These are phyloP conservation scores for Myripristis jacobus DNA, from an alignment of 2,797 vertebrate genomes.

Conservation along the genomic window DNA sequence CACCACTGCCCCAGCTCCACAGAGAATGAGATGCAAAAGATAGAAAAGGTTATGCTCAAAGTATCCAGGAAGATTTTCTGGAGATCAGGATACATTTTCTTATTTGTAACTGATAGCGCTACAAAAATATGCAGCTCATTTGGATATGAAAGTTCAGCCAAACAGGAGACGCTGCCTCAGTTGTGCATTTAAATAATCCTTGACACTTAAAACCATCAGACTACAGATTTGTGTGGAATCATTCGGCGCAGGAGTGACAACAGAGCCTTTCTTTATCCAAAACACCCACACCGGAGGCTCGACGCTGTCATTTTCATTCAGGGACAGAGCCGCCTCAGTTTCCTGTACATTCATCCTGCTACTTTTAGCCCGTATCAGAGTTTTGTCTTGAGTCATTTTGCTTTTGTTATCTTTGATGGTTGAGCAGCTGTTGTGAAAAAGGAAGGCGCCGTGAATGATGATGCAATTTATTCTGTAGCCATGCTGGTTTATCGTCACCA, in stretches of 20 bases:
- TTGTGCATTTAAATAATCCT: neutral
- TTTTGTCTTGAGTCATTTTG: slow-evolving; percentile 10
- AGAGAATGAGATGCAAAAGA: neutral
- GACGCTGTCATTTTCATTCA: slow-evolving; percentile 12
- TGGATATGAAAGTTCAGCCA: slow-evolving; percentile 1
- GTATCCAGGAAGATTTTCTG: slow-evolving; percentile 5
- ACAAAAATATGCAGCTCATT: neutral
- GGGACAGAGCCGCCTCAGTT: slow-evolving; percentile 19
- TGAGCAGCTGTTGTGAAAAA: neutral
- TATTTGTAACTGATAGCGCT: slow-evolving; percentile 11
- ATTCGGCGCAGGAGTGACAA: neutral
- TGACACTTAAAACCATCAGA: no score
- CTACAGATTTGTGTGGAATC: no score
- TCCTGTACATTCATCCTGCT: slow-evolving; percentile 38
- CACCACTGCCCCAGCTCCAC: no score
- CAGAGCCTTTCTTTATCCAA: neutral
- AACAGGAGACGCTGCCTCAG: neutral
- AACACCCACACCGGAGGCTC: neutral
- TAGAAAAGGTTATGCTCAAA: neutral
- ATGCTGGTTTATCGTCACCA: neutral
- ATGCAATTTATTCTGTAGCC: neutral
- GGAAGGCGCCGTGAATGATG: slow-evolving; percentile 27
- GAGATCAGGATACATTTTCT: neutral
- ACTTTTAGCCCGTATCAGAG: slow-evolving; percentile 27
- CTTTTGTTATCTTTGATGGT: slow-evolving; percentile 26